phyloP scores from a whole-genome alignment of 2,797 vertebrate genomes.

The Triplophysa yarkandensis region DNA sequence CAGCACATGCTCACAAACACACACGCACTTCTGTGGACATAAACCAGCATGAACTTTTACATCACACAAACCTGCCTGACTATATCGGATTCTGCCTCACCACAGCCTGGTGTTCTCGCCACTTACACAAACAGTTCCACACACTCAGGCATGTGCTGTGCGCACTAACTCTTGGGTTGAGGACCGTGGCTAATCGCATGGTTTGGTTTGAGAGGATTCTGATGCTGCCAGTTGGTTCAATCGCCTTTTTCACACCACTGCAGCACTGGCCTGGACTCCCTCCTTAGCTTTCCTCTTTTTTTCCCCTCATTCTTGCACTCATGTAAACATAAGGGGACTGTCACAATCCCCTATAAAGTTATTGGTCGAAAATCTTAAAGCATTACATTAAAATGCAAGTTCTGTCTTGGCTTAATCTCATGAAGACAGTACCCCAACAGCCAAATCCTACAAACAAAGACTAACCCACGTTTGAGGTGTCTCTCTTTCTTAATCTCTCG shows the following conservation, averaged over 20 bases:
- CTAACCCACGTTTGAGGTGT: slow-evolving; percentile 50
- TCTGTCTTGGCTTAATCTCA: neutral
- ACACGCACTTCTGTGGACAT: slow-evolving; percentile 26
- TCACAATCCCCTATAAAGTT: slow-evolving; percentile 3
- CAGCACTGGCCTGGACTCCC: slow-evolving; percentile 33
- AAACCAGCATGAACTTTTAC: slow-evolving; percentile 22
- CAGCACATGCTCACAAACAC: slow-evolving; percentile 26
- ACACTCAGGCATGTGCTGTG: slow-evolving; percentile 67
- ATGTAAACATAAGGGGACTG: slow-evolving; percentile 29
- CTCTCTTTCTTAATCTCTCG: slow-evolving; percentile 68
- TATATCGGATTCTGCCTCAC: slow-evolving; percentile 82
- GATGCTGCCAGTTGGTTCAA: slow-evolving; percentile 54
- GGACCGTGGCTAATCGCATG: slow-evolving; percentile 73
- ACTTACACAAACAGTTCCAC: slow-evolving; percentile 33
- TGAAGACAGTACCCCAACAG: slow-evolving; percentile 24
- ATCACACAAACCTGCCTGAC: slow-evolving; percentile 46
- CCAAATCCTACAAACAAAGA: slow-evolving; percentile 33
- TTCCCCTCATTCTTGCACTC: slow-evolving; percentile 37
- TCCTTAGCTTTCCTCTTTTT: slow-evolving; percentile 32
- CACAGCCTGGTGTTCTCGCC: slow-evolving; percentile 47
- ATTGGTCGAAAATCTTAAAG: neutral
- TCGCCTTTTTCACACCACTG: slow-evolving; percentile 58
- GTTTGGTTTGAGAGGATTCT: slow-evolving; percentile 66
- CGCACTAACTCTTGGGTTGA: slow-evolving; percentile 52
- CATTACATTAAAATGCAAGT: neutral